These are phyloP conservation scores for mouse (Mus musculus) DNA, from an alignment of 2,113 vertebrate genomes.

Conservation along the genomic window GRCm39 chr11:89115501-89116000, in stretches of 20 bases:
- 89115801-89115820: neutral
- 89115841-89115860: neutral
- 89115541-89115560: neutral
- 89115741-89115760: neutral
- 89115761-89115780: neutral
- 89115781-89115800: neutral
- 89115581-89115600: neutral
- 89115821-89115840: no score
- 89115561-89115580: neutral
- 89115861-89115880: neutral
- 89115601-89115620: rapidly evolving
- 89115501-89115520: neutral
- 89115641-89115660: rapidly evolving
- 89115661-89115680: neutral
- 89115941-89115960: neutral
- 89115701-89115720: no score
- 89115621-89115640: neutral
- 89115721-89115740: neutral
- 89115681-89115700: neutral
- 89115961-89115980: neutral
- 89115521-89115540: neutral
- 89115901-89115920: neutral
- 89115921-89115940: neutral
- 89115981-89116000: neutral
- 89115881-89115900: neutral